phyloP scores from a whole-genome alignment of 1,140 invertebrate genomes.

The Caenorhabditis brenneri region DNA sequence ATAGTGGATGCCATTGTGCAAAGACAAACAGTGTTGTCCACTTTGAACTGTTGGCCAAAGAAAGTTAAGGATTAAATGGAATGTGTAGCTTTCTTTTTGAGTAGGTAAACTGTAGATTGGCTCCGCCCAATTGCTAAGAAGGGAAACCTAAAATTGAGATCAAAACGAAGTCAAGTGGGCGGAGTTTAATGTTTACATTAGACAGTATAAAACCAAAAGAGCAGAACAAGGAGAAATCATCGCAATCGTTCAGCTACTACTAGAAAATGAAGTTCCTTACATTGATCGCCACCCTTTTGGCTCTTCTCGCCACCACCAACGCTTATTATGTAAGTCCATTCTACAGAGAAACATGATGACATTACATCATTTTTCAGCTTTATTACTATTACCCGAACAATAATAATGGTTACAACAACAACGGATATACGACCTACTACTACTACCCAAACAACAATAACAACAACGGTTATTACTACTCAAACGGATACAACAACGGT shows the following conservation, averaged over 20 bases:
- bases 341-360: neutral
- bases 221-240: neutral
- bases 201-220: slow-evolving; percentile 34
- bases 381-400: slow-evolving; percentile 47
- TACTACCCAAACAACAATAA: slow-evolving; percentile 43
- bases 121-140: neutral
- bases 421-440: slow-evolving; percentile 48
- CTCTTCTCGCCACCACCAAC: slow-evolving; percentile 33
- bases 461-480: neutral
- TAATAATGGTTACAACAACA: slow-evolving; percentile 19
- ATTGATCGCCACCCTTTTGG: slow-evolving; percentile 1
- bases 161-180: neutral
- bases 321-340: slow-evolving; percentile 37
- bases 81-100: neutral
- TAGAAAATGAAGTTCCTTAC: slow-evolving; percentile 35
- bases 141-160: neutral
- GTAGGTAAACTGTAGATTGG: neutral
- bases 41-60: neutral
- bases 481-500: slow-evolving; percentile 14
- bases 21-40: slow-evolving; percentile 28
- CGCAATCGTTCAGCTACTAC: neutral
- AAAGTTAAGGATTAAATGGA: slow-evolving; percentile 37
- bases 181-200: neutral
- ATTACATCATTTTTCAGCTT: neutral
- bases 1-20: neutral